Conservation (phyloP, 2,113 vertebrate species). For the Mesembrinibis cayennensis region DNA sequence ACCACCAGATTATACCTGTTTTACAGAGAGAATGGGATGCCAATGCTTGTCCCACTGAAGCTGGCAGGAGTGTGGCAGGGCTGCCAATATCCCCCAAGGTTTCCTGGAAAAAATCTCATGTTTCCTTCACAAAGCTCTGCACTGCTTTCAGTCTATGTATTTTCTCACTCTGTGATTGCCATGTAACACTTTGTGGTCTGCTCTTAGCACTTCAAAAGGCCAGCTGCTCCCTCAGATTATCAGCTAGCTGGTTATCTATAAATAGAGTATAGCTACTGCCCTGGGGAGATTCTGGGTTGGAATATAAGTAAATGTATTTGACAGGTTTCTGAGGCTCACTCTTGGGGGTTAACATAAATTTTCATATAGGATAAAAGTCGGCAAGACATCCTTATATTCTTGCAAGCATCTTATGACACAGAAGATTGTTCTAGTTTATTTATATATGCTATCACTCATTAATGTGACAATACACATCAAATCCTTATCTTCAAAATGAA, state of each 20-base stretch:
- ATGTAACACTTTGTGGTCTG: background rate
- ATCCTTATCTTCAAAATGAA: background rate
- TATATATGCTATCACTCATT: background rate
- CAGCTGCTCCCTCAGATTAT: slow-evolving; percentile 9
- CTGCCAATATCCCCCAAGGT: background rate
- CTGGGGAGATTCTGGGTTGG: background rate
- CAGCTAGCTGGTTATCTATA: background rate
- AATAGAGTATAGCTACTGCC: background rate
- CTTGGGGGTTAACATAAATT: background rate
- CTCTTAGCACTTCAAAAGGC: slow-evolving; percentile 19
- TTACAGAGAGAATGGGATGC: background rate
- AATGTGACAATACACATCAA: background rate
- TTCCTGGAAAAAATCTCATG: background rate
- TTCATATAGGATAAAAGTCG: background rate
- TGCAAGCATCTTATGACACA: background rate
- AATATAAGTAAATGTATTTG: background rate
- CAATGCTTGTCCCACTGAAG: background rate
- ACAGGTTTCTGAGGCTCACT: background rate
- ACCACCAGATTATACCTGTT: background rate
- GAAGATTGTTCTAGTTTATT: background rate
- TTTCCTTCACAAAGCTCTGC: background rate
- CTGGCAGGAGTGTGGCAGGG: background rate
- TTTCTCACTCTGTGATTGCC: background rate
- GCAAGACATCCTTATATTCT: background rate
- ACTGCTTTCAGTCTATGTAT: background rate